A percentile compares a stretch with the other conserved stretches of the same genome.
phyloP scores from a whole-genome alignment of 2,888 invertebrate genomes.

The Tanypteryx hageni region DNA sequence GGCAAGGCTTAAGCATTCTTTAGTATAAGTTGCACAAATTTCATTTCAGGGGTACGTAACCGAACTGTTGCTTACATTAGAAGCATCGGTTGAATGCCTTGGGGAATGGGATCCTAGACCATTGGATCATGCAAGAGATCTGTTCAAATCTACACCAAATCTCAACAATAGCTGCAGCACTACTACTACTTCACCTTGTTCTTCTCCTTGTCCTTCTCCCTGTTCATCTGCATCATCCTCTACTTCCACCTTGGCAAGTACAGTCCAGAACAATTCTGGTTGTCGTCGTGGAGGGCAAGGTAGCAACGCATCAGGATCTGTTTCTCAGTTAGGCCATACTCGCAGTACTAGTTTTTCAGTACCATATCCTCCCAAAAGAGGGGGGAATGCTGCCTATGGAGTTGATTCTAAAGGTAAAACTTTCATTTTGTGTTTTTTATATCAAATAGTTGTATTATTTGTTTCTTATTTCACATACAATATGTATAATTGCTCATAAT shows the following conservation, averaged over 20 bases:
- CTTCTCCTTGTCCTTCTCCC: conserved; percentile 33
- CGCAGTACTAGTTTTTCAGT: conserved; percentile 95
- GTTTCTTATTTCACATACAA: not conserved
- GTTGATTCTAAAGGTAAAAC: conserved; percentile 75
- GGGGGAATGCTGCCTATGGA: conserved; percentile 80
- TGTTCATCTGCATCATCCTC: conserved; percentile 54
- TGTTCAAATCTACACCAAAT: conserved; percentile 97
- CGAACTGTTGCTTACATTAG: conserved; percentile 94
- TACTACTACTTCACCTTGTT: conserved; percentile 66
- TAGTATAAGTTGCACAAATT: not conserved
- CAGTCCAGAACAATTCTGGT: conserved; percentile 48
- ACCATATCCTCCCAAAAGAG: conserved; percentile 88
- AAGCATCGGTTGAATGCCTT: conserved; percentile 95
- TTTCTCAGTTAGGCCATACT: conserved; percentile 82
- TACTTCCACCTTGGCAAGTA: conserved; percentile 40
- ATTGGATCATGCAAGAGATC: conserved; percentile 94
- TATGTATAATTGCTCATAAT: not conserved
- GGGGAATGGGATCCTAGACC: conserved; percentile 92
- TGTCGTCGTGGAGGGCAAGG: conserved; percentile 72
- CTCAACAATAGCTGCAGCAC: conserved; percentile 90
- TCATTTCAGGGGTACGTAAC: conserved; percentile 92
- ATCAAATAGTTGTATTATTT: not conserved
- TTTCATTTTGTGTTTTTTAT: not conserved
- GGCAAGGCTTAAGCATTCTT: no score
- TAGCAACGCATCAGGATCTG: conserved; percentile 72